Base-by-base conservation (phyloP, 2,888 invertebrate species). In the Lepidonotus clava region DNA sequence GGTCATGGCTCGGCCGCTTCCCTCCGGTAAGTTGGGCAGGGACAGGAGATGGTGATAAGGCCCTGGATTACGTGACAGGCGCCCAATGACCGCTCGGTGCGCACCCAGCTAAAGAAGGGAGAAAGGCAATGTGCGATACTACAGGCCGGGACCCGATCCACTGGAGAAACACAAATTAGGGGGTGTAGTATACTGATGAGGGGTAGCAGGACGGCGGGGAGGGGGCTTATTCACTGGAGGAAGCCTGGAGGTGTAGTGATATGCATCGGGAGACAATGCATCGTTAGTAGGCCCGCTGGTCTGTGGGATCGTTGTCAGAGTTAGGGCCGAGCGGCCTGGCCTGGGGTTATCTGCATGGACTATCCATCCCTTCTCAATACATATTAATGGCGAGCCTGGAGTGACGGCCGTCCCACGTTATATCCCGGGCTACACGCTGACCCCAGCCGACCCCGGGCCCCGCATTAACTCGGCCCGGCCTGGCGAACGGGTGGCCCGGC, bases 291-390 rank as follows among this genome's bases (percentile, higher is more conserved):
- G 51, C 51, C 11, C 11, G 51, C 21, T 51, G n/a, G n/a, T n/a
- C 46, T 8, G 46, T 18, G 66, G 28, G 66, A 66, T 66, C 66
- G n/a, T 66, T 66, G 66, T 66, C 66, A n/a, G 28, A 66, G 66
- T 66, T 66, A 66, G 66, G 28, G 8, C 66, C 24, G 66, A 66
- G 14, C 51, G 11, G 21, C 21, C 51, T 51, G 51, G 51, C 51
- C 51, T 51, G 51, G 51, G 51, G 66, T 66, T 66, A 28, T 66
- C 24, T 46, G 46, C 46, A 18, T 18, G 46, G 11, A 66, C 66
- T n/a, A n/a, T 8, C 24, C 66, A 28, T 24, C 46, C 46, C 46
- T 8, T 18, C 46, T n/a, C 66, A 66, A 66, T 66, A 66, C 66
- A 66, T 66, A 66, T 66, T 66, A 66, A 66, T 66, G 51, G 28